Evolutionary conservation across 2,888 invertebrate species (phyloP).

Genomic region (Ichneumoninae sp.): DNA sequence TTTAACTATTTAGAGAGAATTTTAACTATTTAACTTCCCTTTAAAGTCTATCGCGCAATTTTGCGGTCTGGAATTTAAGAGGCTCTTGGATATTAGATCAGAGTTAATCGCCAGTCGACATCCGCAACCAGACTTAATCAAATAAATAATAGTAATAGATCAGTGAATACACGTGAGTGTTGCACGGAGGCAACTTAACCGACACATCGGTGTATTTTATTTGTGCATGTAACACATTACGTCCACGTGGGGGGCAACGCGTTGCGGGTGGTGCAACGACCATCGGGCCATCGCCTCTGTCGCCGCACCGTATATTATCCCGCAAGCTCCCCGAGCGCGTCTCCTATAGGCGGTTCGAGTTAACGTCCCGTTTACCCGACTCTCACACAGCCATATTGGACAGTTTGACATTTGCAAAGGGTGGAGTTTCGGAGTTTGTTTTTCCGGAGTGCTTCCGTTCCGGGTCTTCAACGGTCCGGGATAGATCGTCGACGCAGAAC

Average conservation of each 20-base stretch:
- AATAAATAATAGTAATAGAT: too few species aligned
- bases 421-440: conserved; percentile 62
- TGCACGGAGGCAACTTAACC: too few species aligned
- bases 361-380: neutral
- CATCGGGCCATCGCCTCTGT: conserved; percentile 23
- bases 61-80: too few species aligned
- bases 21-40: too few species aligned
- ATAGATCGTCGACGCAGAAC: conserved; percentile 33
- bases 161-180: too few species aligned
- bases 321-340: neutral
- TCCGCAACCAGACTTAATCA: too few species aligned
- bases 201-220: neutral
- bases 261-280: conserved; percentile 59
- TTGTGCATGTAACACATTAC: conserved; percentile 3
- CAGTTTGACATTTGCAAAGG: conserved; percentile 65
- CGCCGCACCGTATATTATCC: neutral
- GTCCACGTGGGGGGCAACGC: conserved; percentile 16
- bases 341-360: neutral
- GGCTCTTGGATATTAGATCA: too few species aligned
- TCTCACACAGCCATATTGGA: conserved; percentile 62
- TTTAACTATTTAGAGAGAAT: too few species aligned
- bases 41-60: too few species aligned
- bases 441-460: conserved; percentile 53
- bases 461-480: conserved; percentile 36
- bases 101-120: too few species aligned